Evolutionary conservation across 2,888 invertebrate genomes (phyloP).

Genomic region (Drosophila barbarae): DNA sequence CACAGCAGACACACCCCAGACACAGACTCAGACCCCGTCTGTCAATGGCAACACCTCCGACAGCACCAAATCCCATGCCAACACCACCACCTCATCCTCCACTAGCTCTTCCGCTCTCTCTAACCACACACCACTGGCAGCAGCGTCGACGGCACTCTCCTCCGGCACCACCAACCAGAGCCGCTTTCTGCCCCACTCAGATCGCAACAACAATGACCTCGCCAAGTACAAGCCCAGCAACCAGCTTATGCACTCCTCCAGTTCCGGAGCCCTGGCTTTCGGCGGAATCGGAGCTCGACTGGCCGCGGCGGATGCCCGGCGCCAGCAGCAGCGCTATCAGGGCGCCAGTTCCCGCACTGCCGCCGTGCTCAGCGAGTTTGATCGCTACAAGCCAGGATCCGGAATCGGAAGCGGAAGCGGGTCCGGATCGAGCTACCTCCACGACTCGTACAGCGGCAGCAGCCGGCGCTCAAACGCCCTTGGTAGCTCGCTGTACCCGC

Average conservation of each 20-base stretch:
- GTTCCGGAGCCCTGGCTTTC: conserved; percentile 76
- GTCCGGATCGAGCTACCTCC: conserved; percentile 61
- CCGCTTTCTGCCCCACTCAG: conserved; percentile 68
- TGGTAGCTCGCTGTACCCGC: conserved; percentile 60
- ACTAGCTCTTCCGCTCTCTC: conserved; percentile 69
- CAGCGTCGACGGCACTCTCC: conserved; percentile 76
- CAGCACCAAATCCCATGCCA: conserved; percentile 14
- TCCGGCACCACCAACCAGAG: conserved; percentile 73
- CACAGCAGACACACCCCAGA: conserved; percentile 51
- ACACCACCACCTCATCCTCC: conserved; percentile 39
- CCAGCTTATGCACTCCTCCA: conserved; percentile 75
- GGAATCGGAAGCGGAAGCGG: conserved; percentile 19
- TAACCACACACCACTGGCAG: conserved; percentile 61
- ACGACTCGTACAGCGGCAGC: conserved; percentile 67
- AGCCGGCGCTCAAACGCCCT: conserved; percentile 59
- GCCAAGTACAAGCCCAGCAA: conserved; percentile 74
- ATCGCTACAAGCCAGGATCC: conserved; percentile 57
- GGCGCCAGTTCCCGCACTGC: conserved; percentile 67
- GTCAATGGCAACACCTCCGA: conserved; percentile 49
- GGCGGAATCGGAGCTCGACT: conserved; percentile 77
- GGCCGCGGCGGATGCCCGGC: conserved; percentile 64
- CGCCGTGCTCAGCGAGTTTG: conserved; percentile 70
- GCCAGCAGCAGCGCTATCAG: conserved; percentile 65
- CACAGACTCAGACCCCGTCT: conserved; percentile 72
- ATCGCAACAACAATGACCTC: conserved; percentile 75